These are phyloP conservation scores for Ridgeia piscesae DNA, from an alignment of 1,140 invertebrate genomes.

Conservation along the genomic window DNA sequence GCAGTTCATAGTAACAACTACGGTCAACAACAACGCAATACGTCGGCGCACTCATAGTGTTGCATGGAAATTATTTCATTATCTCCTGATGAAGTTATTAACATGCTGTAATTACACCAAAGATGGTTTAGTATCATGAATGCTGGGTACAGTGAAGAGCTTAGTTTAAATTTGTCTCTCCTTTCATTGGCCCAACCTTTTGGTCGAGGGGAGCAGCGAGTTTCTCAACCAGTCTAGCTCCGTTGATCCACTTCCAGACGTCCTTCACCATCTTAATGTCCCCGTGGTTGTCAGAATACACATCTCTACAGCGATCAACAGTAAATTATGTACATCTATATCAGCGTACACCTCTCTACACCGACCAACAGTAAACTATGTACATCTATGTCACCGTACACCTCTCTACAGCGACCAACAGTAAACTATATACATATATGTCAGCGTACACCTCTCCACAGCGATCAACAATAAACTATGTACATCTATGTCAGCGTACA, in stretches of 20 bases:
- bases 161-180: neutral
- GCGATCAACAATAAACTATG: neutral
- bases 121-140: neutral
- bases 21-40: neutral
- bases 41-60: neutral
- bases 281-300: slow-evolving; percentile 43
- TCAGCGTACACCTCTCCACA: neutral
- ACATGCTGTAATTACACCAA: neutral
- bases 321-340: neutral
- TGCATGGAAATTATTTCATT: neutral
- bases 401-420: neutral
- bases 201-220: slow-evolving; percentile 58
- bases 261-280: slow-evolving; percentile 63
- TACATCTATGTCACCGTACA: neutral
- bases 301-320: neutral
- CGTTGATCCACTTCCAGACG: slow-evolving; percentile 66
- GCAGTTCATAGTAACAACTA: neutral
- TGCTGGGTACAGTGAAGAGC: neutral
- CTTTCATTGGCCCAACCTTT: slow-evolving; percentile 33
- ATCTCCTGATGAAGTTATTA: neutral
- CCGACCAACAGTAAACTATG: neutral
- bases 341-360: neutral
- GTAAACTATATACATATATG: neutral
- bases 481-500: slow-evolving; percentile 8
- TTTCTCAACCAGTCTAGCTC: slow-evolving; percentile 56